phyloP scores from a whole-genome alignment of 2,888 invertebrate genomes.

The Cephus pygmeus region DNA sequence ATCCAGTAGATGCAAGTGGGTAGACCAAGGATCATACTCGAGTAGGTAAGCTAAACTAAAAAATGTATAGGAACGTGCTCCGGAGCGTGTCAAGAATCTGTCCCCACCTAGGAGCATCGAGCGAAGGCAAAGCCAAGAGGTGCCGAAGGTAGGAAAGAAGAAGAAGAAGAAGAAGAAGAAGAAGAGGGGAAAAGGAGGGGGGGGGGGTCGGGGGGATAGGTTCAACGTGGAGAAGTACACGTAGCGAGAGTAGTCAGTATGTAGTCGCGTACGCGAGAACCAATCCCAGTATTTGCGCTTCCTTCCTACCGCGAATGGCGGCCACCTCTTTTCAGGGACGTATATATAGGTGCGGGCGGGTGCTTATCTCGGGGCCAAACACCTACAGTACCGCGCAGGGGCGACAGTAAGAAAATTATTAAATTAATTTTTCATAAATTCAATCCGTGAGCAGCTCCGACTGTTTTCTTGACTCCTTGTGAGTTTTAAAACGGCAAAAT shows the following conservation, averaged over 20 bases:
- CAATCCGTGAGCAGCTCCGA: not conserved
- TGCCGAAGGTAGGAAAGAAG: slow-evolving; percentile 28
- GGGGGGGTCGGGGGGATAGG: not conserved
- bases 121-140: slow-evolving; percentile 23
- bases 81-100: slow-evolving; percentile 51
- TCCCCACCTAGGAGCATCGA: slow-evolving; percentile 41
- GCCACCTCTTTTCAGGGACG: slow-evolving; percentile 61
- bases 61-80: slow-evolving; percentile 35
- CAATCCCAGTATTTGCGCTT: slow-evolving; percentile 62
- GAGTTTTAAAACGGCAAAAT: not conserved
- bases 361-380: not conserved
- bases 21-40: not conserved
- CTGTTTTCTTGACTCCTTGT: too few species aligned
- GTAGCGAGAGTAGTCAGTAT: slow-evolving; percentile 48
- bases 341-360: not conserved
- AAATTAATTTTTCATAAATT: not conserved
- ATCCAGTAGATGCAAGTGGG: not conserved
- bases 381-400: not conserved
- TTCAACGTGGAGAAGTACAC: slow-evolving; percentile 34
- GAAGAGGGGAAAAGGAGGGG: slow-evolving; percentile 3
- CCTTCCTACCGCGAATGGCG: slow-evolving; percentile 60
- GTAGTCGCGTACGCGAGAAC: slow-evolving; percentile 57
- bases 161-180: slow-evolving; percentile 14
- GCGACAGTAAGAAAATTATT: not conserved
- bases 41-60: not conserved